Conservation (phyloP, 2,113 vertebrate species). For the Mastomys coucha region DNA sequence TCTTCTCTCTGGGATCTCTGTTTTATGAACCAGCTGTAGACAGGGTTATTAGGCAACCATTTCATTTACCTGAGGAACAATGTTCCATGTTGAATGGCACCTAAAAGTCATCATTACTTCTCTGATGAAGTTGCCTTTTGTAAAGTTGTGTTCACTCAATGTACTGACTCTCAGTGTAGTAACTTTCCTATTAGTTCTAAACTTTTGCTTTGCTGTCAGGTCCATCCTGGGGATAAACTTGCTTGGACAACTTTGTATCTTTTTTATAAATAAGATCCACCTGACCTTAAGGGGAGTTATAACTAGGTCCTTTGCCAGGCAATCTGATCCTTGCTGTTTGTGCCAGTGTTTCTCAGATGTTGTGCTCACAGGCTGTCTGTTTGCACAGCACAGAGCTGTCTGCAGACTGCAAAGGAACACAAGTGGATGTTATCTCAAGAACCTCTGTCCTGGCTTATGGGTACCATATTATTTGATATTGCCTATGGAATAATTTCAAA, state of each 20-base stretch:
- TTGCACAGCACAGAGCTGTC: neutral
- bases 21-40: neutral
- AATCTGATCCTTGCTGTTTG: neutral
- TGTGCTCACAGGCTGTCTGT: neutral
- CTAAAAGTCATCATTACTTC: neutral
- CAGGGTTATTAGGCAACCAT: conserved; percentile 21
- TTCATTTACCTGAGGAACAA: neutral
- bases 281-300: neutral
- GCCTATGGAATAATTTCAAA: neutral
- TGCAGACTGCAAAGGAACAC: neutral
- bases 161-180: neutral
- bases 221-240: neutral
- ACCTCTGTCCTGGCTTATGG: neutral
- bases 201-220: neutral
- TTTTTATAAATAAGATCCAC: neutral
- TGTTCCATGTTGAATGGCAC: neutral
- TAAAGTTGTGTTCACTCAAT: neutral
- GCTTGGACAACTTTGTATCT: neutral
- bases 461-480: neutral
- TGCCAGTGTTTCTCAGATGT: neutral
- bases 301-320: neutral
- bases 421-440: neutral
- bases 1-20: neutral
- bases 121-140: neutral
- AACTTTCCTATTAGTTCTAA: conserved; percentile 14